phyloP scores from a whole-genome alignment of 1,140 invertebrate species.

The Neodiprion pinetum region DNA sequence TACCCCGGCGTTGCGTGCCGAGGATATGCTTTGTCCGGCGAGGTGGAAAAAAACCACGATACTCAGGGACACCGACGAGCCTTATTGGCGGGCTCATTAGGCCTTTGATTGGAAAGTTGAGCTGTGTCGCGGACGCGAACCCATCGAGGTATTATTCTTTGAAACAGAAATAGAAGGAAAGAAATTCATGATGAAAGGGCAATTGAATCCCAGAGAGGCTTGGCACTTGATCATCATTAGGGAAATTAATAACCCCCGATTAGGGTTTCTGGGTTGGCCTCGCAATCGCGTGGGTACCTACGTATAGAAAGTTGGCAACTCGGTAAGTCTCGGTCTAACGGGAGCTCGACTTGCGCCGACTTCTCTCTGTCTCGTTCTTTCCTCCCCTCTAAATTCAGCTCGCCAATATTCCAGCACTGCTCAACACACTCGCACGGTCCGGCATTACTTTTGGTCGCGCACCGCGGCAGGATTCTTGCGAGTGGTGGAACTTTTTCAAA shows the following conservation, averaged over 20 bases:
- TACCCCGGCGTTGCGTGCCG: background rate
- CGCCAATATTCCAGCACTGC: too few relatives aligned
- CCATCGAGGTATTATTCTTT: background rate
- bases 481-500: too few relatives aligned
- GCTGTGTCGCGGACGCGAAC: conserved; percentile 3
- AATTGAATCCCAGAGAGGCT: background rate
- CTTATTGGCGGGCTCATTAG: background rate
- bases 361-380: background rate
- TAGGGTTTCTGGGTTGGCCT: conserved; percentile 1
- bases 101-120: background rate
- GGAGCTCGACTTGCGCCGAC: background rate
- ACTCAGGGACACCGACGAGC: background rate
- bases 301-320: background rate
- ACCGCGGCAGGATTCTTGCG: too few relatives aligned
- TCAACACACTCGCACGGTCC: too few relatives aligned
- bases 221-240: background rate
- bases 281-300: background rate
- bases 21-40: background rate
- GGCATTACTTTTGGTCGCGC: too few relatives aligned
- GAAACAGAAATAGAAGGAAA: conserved; percentile 10
- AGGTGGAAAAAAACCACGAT: background rate
- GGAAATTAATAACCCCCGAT: conserved; percentile 2
- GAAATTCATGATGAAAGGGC: background rate
- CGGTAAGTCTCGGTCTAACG: background rate
- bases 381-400: too few relatives aligned